Percentiles rank a stretch among this genome's conserved stretches.
Conservation (phyloP, 2,797 vertebrate genomes). For the Syngnathus acus region DNA sequence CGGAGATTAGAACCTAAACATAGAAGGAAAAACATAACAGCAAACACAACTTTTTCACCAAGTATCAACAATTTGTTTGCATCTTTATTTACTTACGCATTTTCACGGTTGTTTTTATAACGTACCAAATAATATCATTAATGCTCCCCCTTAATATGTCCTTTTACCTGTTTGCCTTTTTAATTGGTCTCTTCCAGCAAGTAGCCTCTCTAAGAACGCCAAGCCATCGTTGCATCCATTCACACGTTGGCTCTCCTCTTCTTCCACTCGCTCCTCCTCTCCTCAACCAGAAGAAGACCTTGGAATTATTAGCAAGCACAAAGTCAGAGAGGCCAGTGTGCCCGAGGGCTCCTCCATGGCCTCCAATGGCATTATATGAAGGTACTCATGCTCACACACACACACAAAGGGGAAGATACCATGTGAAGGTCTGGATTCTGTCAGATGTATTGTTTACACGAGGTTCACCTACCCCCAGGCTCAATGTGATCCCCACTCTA, state of each 20-base stretch:
- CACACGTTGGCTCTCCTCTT: conserved; percentile 23
- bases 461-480: conserved; percentile 71
- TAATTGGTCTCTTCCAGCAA: conserved; percentile 36
- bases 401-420: conserved; percentile 24
- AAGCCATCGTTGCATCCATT: conserved; percentile 52
- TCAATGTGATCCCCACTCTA: conserved; percentile 64
- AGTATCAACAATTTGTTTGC: no score
- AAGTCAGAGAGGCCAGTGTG: conserved; percentile 54
- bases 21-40: conserved; percentile 2
- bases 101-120: no score
- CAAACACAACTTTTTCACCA: no score
- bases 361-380: conserved; percentile 39
- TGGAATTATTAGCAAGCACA: conserved; percentile 47
- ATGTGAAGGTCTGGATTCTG: conserved; percentile 62
- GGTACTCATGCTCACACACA: conserved; percentile 15
- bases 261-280: conserved; percentile 32
- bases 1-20: conserved; percentile 15
- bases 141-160: no score
- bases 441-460: conserved; percentile 75
- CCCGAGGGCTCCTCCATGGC: conserved; percentile 33
- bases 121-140: not conserved
- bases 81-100: no score
- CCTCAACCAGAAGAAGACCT: conserved; percentile 50
- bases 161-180: conserved; percentile 53
- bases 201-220: conserved; percentile 35